Percentiles rank a stretch among this genome's conserved stretches.
These are phyloP conservation scores for Rana temporaria DNA, from an alignment of 2,113 vertebrate species.

Conservation along the genomic window DNA sequence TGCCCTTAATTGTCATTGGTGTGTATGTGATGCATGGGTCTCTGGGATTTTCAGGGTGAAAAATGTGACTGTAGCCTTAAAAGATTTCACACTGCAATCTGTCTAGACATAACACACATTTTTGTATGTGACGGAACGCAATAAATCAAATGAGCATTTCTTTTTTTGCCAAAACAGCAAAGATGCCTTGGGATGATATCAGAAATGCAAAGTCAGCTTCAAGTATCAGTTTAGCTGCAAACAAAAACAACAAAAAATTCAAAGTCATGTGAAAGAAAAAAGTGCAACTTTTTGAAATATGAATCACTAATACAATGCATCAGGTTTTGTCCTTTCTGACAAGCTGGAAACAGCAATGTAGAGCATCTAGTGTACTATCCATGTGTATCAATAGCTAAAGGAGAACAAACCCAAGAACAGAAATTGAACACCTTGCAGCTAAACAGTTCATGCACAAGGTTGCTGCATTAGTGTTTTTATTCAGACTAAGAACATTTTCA, in stretches of 20 bases:
- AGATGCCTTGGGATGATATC: background rate
- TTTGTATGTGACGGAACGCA: background rate
- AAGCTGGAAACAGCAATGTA: too few relatives aligned
- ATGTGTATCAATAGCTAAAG: too few relatives aligned
- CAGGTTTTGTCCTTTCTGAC: too few relatives aligned
- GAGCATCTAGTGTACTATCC: too few relatives aligned
- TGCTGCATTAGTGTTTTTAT: too few relatives aligned
- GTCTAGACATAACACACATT: slow-evolving; percentile 20
- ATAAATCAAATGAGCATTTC: slow-evolving; percentile 18
- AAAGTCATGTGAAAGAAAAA: too few relatives aligned
- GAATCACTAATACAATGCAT: too few relatives aligned
- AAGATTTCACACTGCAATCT: background rate
- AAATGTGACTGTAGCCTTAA: background rate
- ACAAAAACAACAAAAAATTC: background rate
- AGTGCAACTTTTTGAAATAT: too few relatives aligned
- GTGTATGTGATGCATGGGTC: slow-evolving; percentile 3
- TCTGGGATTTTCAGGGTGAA: background rate
- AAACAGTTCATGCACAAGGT: too few relatives aligned
- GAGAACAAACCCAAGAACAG: too few relatives aligned
- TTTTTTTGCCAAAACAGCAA: slow-evolving; percentile 20
- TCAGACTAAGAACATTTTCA: too few relatives aligned
- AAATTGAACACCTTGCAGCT: too few relatives aligned
- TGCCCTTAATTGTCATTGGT: slow-evolving; percentile 40
- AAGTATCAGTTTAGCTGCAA: background rate
- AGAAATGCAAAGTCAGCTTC: slow-evolving; percentile 6